phyloP scores from a whole-genome alignment of 1,140 invertebrate species.

The Bombus waltoni region DNA sequence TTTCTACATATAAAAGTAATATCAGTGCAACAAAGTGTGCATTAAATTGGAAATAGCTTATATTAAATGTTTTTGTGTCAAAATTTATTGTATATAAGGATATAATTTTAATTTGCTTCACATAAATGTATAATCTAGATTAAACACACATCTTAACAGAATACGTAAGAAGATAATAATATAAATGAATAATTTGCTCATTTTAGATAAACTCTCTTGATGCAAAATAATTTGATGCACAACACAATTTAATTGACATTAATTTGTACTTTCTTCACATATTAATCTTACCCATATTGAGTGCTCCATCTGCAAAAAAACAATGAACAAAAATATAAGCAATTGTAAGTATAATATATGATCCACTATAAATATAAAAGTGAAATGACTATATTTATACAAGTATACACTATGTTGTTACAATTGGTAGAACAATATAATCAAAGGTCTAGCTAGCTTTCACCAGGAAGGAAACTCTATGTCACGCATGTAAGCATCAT shows the following conservation, averaged over 20 bases:
- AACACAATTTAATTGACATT: constrained; percentile 12
- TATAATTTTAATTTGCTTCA: neutral
- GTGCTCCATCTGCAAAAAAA: constrained; percentile 79
- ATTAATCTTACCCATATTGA: constrained; percentile 80
- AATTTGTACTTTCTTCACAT: constrained; percentile 24
- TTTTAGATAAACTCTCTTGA: neutral
- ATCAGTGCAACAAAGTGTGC: constrained; percentile 53
- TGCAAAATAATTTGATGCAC: neutral
- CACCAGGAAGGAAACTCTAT: constrained; percentile 81
- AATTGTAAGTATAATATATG: neutral
- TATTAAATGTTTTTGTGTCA: constrained; percentile 43
- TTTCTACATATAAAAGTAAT: constrained; percentile 25
- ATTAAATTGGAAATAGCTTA: constrained; percentile 47
- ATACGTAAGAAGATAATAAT: constrained; percentile 1
- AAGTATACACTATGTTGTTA: constrained; percentile 62
- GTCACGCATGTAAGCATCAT: constrained; percentile 76
- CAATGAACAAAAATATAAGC: constrained; percentile 45
- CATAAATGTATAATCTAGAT: neutral
- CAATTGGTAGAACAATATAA: constrained; percentile 74
- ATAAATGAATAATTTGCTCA: neutral
- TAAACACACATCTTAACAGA: constrained; percentile 43
- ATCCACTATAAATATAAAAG: constrained; percentile 13
- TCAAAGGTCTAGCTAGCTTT: constrained; percentile 73
- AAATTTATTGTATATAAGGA: constrained; percentile 7
- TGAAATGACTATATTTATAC: constrained; percentile 37